Evolutionary conservation across 2,888 invertebrate species (phyloP).

Genomic region (Apamea epomidion): DNA sequence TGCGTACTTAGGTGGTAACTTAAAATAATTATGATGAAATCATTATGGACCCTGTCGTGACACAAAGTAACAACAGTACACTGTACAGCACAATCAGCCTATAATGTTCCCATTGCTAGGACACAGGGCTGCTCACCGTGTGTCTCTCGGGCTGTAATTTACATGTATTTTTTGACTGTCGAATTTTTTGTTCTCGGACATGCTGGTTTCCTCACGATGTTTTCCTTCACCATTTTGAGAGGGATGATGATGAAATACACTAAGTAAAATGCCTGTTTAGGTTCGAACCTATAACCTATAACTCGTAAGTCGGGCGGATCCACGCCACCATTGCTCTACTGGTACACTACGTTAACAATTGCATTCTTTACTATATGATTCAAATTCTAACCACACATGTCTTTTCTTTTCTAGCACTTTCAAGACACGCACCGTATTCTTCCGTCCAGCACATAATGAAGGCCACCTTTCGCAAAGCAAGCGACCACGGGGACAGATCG

Average conservation of each 20-base stretch:
- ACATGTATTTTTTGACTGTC: no score
- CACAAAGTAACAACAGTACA: neutral
- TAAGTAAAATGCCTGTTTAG: neutral
- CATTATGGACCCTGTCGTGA: neutral
- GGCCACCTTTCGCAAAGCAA: constrained; percentile 74
- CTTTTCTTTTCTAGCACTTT: neutral
- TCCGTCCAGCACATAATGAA: constrained; percentile 66
- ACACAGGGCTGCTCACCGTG: no score
- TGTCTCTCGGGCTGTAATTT: no score
- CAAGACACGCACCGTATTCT: constrained; percentile 58
- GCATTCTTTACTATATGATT: neutral
- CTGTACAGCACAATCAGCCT: no score
- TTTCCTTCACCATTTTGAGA: no score
- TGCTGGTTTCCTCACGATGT: no score
- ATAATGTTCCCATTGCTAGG: no score
- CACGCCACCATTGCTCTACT: neutral
- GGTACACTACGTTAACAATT: neutral
- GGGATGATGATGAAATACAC: neutral
- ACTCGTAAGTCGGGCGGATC: no score
- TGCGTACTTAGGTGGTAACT: neutral
- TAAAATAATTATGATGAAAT: neutral
- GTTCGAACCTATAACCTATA: neutral
- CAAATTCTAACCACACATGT: neutral
- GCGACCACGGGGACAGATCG: constrained; percentile 80
- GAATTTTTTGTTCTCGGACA: no score